Evolutionary conservation across 2,888 invertebrate species (phyloP).

Genomic region (Pocota personata): DNA sequence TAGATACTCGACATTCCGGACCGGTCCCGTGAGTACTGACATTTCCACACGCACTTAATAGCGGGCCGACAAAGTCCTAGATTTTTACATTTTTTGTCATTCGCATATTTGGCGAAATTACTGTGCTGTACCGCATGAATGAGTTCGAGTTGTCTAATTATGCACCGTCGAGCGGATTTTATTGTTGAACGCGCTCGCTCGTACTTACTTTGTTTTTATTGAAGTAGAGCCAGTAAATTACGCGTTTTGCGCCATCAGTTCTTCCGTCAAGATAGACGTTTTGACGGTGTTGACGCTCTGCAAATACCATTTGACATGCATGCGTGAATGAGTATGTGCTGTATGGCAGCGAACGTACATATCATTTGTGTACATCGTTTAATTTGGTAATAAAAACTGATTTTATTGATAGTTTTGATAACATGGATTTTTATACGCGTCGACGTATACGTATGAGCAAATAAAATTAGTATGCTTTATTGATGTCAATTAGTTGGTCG

Average conservation of each 20-base stretch:
- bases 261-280: not conserved
- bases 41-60: constrained; percentile 9
- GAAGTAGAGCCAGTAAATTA: not conserved
- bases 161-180: constrained; percentile 50
- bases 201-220: constrained; percentile 33
- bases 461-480: constrained; percentile 70
- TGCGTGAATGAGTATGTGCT: constrained; percentile 46
- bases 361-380: constrained; percentile 70
- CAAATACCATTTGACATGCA: constrained; percentile 57
- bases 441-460: constrained; percentile 37
- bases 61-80: not conserved
- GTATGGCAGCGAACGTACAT: not conserved
- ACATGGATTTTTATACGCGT: constrained; percentile 57
- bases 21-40: not conserved
- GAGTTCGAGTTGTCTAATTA: constrained; percentile 55
- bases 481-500: constrained; percentile 72
- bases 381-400: constrained; percentile 65
- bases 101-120: constrained; percentile 42
- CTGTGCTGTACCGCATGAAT: constrained; percentile 36
- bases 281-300: constrained; percentile 29
- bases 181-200: constrained; percentile 38
- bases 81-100: constrained; percentile 23
- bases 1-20: not conserved
- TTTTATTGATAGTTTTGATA: constrained; percentile 73
- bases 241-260: not conserved